These are phyloP conservation scores for Holothuria leucospilota DNA, from an alignment of 53 echinoderm and acorn worm species.

Conservation along the genomic window DNA sequence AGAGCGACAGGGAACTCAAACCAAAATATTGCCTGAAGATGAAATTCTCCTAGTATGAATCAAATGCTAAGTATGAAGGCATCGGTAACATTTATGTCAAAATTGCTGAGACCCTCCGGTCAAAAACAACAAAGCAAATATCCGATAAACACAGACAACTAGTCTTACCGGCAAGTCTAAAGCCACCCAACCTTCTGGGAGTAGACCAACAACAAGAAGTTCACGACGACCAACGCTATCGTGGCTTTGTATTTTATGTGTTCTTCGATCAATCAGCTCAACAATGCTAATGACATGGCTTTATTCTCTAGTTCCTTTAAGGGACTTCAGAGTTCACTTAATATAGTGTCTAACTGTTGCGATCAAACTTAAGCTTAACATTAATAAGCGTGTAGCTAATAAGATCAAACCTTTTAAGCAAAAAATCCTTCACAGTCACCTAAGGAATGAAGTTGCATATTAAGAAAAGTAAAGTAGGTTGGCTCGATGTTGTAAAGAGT, in stretches of 20 bases:
- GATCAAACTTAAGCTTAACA: not conserved
- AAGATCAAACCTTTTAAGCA: not conserved
- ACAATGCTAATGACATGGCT: not conserved
- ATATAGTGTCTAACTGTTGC: not conserved
- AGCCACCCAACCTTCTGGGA: too few species aligned
- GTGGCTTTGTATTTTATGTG: not conserved
- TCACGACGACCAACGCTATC: not conserved
- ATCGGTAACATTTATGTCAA: not conserved
- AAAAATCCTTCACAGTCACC: conserved; percentile 6
- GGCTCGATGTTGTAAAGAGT: not conserved
- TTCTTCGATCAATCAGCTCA: not conserved
- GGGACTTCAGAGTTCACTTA: not conserved
- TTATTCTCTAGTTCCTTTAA: too few species aligned
- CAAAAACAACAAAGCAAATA: not conserved
- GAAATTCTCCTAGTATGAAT: not conserved
- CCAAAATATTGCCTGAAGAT: not conserved
- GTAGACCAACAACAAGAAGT: too few species aligned
- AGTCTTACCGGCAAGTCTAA: not conserved
- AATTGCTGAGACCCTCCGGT: not conserved
- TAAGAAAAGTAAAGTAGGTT: too few species aligned
- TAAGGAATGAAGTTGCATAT: not conserved
- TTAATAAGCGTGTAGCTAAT: not conserved
- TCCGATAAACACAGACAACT: not conserved
- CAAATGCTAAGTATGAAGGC: not conserved
- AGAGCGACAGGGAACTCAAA: not conserved